phyloP scores from a whole-genome alignment of 2,113 vertebrate species.

The Todiramphus chloris region DNA sequence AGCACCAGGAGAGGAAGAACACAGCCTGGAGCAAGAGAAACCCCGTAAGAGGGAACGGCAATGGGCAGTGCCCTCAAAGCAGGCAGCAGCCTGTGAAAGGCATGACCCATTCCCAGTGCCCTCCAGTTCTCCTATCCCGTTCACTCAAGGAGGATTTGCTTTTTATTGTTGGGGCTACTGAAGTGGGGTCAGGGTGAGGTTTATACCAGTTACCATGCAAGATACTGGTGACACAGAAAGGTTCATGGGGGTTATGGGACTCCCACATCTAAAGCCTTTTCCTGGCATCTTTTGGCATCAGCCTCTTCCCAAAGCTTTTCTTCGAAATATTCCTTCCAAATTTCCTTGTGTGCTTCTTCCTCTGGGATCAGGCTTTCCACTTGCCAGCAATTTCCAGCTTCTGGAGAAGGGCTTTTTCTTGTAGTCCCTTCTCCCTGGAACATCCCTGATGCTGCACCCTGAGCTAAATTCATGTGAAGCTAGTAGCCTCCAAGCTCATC shows the following conservation, averaged over 20 bases:
- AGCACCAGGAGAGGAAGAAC: background rate
- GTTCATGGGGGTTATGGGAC: background rate
- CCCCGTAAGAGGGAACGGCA: background rate
- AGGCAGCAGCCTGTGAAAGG: background rate
- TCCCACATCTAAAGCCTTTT: background rate
- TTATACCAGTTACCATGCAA: background rate
- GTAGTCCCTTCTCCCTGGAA: constrained; percentile 20
- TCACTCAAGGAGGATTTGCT: background rate
- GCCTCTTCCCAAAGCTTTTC: constrained; percentile 7
- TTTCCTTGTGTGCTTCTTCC: constrained; percentile 5
- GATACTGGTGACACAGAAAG: background rate
- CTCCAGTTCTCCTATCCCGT: background rate
- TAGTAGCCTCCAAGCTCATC: constrained; percentile 51
- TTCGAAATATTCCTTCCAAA: constrained; percentile 3
- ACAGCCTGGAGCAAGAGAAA: background rate
- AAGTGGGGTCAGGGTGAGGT: background rate
- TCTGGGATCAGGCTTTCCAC: constrained; percentile 6
- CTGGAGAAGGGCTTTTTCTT: background rate
- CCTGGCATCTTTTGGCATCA: background rate
- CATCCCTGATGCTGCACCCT: background rate
- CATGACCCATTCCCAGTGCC: rapidly evolving
- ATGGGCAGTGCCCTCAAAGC: background rate
- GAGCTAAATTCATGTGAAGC: background rate
- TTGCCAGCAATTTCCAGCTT: constrained; percentile 43
- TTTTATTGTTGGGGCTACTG: background rate